These are phyloP conservation scores for Panzeria rudis DNA, from an alignment of 2,888 invertebrate species.

Conservation along the genomic window DNA sequence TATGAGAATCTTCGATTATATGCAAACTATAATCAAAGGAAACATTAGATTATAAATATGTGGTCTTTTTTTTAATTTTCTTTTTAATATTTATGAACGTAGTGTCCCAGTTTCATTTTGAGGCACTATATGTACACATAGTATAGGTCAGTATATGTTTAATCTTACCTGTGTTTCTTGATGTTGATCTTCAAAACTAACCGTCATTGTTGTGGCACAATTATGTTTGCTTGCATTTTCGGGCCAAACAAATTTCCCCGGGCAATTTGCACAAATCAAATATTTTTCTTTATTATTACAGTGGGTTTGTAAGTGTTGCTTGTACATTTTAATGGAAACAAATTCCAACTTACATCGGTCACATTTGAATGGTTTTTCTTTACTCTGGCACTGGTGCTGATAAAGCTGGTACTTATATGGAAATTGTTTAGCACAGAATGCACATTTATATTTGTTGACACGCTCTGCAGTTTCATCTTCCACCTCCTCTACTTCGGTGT, in stretches of 20 bases:
- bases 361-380: constrained; percentile 84
- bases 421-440: constrained; percentile 76
- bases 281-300: constrained; percentile 78
- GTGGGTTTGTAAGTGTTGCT: constrained; percentile 84
- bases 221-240: constrained; percentile 75
- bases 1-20: too few species aligned
- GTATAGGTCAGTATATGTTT: not conserved
- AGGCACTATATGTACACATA: not conserved
- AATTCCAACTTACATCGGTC: constrained; percentile 85
- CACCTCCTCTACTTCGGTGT: constrained; percentile 80
- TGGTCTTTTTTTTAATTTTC: too few species aligned
- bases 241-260: constrained; percentile 77
- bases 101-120: not conserved
- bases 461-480: constrained; percentile 27
- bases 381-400: constrained; percentile 77
- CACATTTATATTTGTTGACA: constrained; percentile 75
- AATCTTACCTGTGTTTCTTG: constrained; percentile 52
- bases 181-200: constrained; percentile 8
- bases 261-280: constrained; percentile 78
- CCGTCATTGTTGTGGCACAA: constrained; percentile 71
- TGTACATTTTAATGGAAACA: constrained; percentile 84
- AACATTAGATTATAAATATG: too few species aligned
- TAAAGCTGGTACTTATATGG: constrained; percentile 77
- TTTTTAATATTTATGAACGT: not conserved
- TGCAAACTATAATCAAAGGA: too few species aligned